phyloP scores from a whole-genome alignment of 1,140 invertebrate genomes.

The Drosophila repleta region DNA sequence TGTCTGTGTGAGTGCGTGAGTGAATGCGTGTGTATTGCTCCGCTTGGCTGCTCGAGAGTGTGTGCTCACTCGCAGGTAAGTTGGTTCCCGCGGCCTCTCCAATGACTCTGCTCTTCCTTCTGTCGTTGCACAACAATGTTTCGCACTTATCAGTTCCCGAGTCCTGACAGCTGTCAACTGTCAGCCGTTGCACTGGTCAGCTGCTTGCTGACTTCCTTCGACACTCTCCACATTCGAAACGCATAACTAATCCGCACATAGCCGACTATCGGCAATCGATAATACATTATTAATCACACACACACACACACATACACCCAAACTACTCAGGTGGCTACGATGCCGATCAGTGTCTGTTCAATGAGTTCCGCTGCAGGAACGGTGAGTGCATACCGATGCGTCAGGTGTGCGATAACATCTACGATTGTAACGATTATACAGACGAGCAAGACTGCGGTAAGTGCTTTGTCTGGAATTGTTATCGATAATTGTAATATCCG shows the following conservation, averaged over 20 bases:
- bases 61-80: slow-evolving; percentile 27
- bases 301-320: slow-evolving; percentile 16
- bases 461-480: slow-evolving; percentile 78
- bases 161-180: slow-evolving; percentile 12
- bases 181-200: not conserved
- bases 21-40: not conserved
- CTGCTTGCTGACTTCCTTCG: not conserved
- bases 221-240: slow-evolving; percentile 8
- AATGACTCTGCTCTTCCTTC: not conserved
- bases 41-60: not conserved
- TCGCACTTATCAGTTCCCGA: slow-evolving; percentile 18
- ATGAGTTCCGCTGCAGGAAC: slow-evolving; percentile 89
- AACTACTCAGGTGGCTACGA: slow-evolving; percentile 60
- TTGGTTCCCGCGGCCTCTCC: not conserved
- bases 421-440: slow-evolving; percentile 89
- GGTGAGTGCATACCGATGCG: slow-evolving; percentile 87
- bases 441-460: slow-evolving; percentile 91
- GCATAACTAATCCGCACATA: slow-evolving; percentile 9
- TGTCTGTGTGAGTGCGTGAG: not conserved
- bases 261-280: slow-evolving; percentile 12
- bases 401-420: slow-evolving; percentile 87
- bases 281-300: slow-evolving; percentile 13
- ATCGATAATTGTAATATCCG: slow-evolving; percentile 37
- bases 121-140: slow-evolving; percentile 26
- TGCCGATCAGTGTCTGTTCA: slow-evolving; percentile 65